phyloP scores from a whole-genome alignment of 2,113 vertebrate genomes.

The Anguilla rostrata region DNA sequence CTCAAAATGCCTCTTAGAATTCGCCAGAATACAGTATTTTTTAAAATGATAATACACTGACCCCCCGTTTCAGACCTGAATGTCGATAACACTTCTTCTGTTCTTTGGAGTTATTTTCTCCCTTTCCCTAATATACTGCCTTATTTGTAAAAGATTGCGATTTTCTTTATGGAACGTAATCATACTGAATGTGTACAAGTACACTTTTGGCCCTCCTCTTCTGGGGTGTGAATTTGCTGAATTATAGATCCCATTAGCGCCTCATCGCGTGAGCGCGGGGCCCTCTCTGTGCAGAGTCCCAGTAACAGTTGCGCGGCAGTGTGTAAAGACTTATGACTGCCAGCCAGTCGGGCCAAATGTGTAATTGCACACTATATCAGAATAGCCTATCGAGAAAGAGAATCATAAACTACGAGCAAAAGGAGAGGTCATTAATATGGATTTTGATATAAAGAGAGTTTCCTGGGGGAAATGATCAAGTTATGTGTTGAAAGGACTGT shows the following conservation, averaged over 20 bases:
- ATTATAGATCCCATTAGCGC: background rate
- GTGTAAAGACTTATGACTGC: slow-evolving; percentile 21
- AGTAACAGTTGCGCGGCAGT: background rate
- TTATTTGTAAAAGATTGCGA: background rate
- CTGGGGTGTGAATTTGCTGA: background rate
- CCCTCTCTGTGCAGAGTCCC: background rate
- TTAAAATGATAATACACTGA: no score
- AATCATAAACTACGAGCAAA: slow-evolving; percentile 15
- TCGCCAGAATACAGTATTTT: no score
- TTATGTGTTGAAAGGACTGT: slow-evolving; percentile 19
- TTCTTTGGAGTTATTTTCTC: background rate
- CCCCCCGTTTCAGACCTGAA: no score
- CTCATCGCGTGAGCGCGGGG: background rate
- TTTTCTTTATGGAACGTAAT: background rate
- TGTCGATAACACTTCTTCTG: background rate
- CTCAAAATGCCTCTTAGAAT: background rate
- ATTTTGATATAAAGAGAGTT: slow-evolving; percentile 29
- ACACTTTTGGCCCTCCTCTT: background rate
- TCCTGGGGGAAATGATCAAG: slow-evolving; percentile 25
- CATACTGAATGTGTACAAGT: background rate
- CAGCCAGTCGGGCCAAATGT: background rate
- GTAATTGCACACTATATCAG: slow-evolving; percentile 1
- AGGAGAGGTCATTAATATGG: slow-evolving; percentile 26
- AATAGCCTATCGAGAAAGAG: background rate
- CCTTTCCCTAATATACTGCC: background rate